phyloP scores from a whole-genome alignment of 1,140 invertebrate species.

The Hypothenemus hampei region DNA sequence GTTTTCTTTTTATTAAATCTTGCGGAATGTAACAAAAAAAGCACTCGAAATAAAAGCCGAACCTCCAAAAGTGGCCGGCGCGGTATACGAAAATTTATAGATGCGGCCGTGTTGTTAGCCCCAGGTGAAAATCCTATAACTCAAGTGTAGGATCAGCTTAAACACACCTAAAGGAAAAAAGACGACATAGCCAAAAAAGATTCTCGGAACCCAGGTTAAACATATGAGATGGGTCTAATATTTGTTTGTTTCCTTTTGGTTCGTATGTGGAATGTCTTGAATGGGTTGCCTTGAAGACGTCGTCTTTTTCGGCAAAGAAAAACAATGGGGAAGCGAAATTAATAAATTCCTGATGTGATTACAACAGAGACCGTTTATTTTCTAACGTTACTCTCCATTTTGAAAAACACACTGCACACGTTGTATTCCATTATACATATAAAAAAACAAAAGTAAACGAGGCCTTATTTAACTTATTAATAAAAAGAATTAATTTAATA shows the following conservation, averaged over 20 bases:
- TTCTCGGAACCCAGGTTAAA: conserved; percentile 23
- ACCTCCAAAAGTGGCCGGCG: too few relatives aligned
- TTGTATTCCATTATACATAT: conserved; percentile 3
- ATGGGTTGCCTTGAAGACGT: conserved; percentile 4
- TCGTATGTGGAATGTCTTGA: conserved; percentile 15
- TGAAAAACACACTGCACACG: background rate
- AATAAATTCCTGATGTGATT: conserved; percentile 10
- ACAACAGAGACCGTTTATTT: background rate
- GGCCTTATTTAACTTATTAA: conserved; percentile 17
- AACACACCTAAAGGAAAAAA: conserved; percentile 22
- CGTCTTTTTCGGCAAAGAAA: background rate
- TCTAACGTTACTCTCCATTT: too few relatives aligned
- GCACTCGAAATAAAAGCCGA: too few relatives aligned
- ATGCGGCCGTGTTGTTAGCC: conserved; percentile 10
- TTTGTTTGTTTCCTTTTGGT: conserved; percentile 22
- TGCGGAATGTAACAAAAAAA: too few relatives aligned
- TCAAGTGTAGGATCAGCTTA: conserved; percentile 20
- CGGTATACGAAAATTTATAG: conserved; percentile 15
- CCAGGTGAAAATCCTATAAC: conserved; percentile 21
- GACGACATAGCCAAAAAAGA: conserved; percentile 26
- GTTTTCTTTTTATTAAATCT: too few relatives aligned
- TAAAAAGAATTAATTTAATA: conserved; percentile 16
- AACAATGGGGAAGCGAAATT: conserved; percentile 6
- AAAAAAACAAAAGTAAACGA: conserved; percentile 1
- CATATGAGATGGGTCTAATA: conserved; percentile 25